These are phyloP conservation scores for Cassiopea andromeda DNA, from an alignment of 30 jellyfish, hydroid and myxozoan genomes.

Conservation along the genomic window DNA sequence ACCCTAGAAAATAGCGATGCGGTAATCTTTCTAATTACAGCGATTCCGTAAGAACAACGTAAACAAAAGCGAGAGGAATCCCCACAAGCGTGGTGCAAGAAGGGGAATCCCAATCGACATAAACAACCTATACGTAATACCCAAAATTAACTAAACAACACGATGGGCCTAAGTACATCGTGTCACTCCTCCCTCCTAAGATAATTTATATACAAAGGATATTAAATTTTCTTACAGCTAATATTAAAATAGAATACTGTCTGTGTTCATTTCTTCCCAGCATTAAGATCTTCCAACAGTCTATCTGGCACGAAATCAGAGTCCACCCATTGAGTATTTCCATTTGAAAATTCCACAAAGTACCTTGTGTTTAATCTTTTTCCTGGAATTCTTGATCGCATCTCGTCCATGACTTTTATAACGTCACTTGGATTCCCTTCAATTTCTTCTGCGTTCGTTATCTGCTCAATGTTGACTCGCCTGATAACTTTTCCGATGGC, in stretches of 20 bases:
- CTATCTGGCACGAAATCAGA: constrained; percentile 28
- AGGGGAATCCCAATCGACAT: no score
- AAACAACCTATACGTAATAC: no score
- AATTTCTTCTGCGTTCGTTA: constrained; percentile 24
- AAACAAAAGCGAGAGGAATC: no score
- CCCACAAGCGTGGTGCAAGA: no score
- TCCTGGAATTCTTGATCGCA: constrained; percentile 43
- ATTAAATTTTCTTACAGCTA: not conserved
- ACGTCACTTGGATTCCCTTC: constrained; percentile 28
- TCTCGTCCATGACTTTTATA: constrained; percentile 24
- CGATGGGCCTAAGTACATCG: no score
- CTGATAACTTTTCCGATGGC: not conserved
- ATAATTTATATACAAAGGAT: constrained; percentile 4
- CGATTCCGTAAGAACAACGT: no score
- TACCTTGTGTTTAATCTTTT: constrained; percentile 39
- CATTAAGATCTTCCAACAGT: constrained; percentile 29
- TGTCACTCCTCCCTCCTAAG: constrained; percentile 39
- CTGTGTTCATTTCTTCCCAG: not conserved
- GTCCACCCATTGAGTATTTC: constrained; percentile 32
- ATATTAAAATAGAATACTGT: not conserved
- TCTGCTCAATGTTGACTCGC: constrained; percentile 29
- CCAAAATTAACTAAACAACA: no score
- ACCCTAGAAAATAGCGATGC: no score
- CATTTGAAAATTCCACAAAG: constrained; percentile 25
- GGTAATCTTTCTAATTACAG: no score